Percentiles rank a stretch among this genome's conserved stretches.
phyloP scores from a whole-genome alignment of 92 coral and sea anemone genomes.

The Porites divaricata region DNA sequence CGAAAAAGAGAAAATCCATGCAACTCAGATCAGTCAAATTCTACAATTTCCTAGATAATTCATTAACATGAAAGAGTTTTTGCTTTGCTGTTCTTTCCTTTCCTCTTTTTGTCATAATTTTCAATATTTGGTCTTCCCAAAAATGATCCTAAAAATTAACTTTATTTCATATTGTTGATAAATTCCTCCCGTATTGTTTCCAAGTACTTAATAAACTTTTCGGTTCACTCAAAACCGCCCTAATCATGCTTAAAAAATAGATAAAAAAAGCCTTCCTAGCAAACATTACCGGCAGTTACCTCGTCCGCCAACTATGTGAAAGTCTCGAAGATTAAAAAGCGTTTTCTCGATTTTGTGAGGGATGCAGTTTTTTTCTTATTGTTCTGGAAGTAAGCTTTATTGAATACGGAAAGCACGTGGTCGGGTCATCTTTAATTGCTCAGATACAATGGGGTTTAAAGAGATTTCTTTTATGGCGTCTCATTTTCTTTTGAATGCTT shows the following conservation, averaged over 20 bases:
- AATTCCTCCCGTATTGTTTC: constrained; percentile 7
- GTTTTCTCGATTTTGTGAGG: not conserved
- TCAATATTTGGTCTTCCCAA: not conserved
- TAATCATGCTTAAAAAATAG: not conserved
- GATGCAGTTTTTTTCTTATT: not conserved
- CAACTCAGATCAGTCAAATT: not conserved
- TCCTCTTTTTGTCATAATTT: not conserved
- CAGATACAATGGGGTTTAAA: not conserved
- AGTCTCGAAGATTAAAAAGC: not conserved
- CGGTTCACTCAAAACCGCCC: not conserved
- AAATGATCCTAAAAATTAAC: not conserved
- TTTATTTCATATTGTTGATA: not conserved
- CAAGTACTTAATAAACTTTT: not conserved
- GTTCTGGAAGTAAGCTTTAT: constrained; percentile 6
- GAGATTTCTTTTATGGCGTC: not conserved
- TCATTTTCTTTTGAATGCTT: constrained; percentile 10
- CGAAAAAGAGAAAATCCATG: not conserved
- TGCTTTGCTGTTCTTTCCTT: too few species aligned
- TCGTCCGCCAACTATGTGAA: not conserved
- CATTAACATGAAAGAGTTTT: not conserved
- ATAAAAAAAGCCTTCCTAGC: not conserved
- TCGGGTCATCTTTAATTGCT: not conserved
- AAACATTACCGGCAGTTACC: not conserved
- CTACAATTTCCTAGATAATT: not conserved
- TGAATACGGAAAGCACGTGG: constrained; percentile 23